These are phyloP conservation scores for Isichthys henryi DNA, from an alignment of 2,113 vertebrate genomes.

Conservation along the genomic window DNA sequence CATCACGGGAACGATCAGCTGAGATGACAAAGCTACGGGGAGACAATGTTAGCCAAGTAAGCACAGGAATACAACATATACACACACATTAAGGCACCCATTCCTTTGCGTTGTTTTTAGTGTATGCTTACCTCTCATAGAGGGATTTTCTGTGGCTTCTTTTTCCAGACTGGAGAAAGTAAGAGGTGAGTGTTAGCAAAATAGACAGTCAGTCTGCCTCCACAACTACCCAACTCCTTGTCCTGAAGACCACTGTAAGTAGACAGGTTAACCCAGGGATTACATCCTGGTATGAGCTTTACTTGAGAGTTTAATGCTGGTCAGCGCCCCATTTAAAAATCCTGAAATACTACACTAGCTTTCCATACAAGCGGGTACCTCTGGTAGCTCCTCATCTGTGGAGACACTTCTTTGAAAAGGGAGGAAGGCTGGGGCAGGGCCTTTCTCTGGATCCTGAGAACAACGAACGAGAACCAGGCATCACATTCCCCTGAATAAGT, in stretches of 20 bases:
- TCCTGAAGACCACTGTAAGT: not conserved
- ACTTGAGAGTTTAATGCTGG: not conserved
- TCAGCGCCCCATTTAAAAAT: not conserved
- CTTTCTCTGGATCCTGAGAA: slow-evolving; percentile 80
- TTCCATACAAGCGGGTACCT: slow-evolving; percentile 50
- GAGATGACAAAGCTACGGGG: slow-evolving; percentile 73
- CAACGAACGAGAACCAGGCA: not conserved
- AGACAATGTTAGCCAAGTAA: not conserved
- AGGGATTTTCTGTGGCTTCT: slow-evolving; percentile 76
- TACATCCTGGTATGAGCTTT: not conserved
- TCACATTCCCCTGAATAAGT: not conserved
- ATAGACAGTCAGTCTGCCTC: not conserved
- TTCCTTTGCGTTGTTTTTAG: not conserved
- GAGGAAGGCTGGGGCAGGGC: slow-evolving; percentile 73
- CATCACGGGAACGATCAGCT: slow-evolving; percentile 63
- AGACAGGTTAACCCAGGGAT: not conserved
- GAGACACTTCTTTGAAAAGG: slow-evolving; percentile 85
- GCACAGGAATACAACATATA: not conserved
- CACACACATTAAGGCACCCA: not conserved
- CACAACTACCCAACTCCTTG: not conserved
- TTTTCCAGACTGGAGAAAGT: slow-evolving; percentile 62
- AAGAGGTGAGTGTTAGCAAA: not conserved
- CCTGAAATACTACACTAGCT: not conserved
- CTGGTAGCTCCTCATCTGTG: slow-evolving; percentile 72
- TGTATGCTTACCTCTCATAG: slow-evolving; percentile 72